phyloP scores from a whole-genome alignment of 1,140 invertebrate species.

The Drosophila guanche region DNA sequence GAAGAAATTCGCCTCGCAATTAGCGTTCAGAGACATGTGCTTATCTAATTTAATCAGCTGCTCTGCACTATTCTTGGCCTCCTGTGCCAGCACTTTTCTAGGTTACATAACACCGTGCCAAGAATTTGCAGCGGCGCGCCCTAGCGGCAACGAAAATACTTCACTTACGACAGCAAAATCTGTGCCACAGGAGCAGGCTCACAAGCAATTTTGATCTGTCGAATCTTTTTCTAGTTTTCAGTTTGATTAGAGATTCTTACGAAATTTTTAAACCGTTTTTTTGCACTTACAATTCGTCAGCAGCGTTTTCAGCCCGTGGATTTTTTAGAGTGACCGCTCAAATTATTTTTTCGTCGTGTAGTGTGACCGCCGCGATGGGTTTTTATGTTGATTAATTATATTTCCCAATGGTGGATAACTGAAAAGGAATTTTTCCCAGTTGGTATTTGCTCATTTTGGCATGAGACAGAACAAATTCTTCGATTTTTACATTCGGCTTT shows the following conservation, averaged over 20 bases:
- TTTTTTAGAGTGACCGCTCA: no score
- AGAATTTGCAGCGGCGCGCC: background rate
- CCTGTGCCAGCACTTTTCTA: constrained; percentile 39
- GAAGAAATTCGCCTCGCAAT: constrained; percentile 4
- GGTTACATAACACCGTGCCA: constrained; percentile 74
- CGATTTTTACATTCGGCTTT: no score
- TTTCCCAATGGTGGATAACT: no score
- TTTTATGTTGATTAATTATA: no score
- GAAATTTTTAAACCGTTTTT: constrained; percentile 36
- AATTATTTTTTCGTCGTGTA: no score
- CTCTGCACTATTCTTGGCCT: constrained; percentile 13
- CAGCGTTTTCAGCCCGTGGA: constrained; percentile 27
- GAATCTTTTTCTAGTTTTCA: background rate
- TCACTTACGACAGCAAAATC: no score
- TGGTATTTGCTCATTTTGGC: no score
- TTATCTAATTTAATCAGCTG: constrained; percentile 71
- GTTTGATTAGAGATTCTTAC: constrained; percentile 24
- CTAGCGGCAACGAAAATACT: background rate
- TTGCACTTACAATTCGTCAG: constrained; percentile 47
- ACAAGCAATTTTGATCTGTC: background rate
- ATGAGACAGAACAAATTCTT: no score
- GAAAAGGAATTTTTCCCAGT: no score
- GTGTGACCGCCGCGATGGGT: no score
- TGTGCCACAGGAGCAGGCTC: background rate
- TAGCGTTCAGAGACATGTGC: constrained; percentile 33